Conservation (phyloP, 2,888 invertebrate genomes). For the Gnatocerus cornutus region DNA sequence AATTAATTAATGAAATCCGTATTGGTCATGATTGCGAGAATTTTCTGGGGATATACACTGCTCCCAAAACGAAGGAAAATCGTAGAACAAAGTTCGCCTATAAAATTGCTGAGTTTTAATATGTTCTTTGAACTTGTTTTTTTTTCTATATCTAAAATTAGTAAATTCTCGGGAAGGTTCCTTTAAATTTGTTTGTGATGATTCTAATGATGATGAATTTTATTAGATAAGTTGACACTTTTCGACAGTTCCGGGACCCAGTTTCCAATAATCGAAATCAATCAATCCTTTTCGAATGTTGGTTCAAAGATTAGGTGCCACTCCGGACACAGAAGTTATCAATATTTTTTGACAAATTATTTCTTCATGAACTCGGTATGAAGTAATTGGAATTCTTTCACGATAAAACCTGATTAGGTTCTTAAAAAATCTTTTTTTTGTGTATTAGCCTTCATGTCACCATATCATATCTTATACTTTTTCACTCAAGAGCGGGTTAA, state of each 20-base stretch:
- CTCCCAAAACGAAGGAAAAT: not conserved
- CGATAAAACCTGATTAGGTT: conserved; percentile 18
- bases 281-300: no score
- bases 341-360: conserved; percentile 17
- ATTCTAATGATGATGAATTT: no score
- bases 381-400: conserved; percentile 32
- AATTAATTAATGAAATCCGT: conserved; percentile 16
- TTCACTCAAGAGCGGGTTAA: conserved; percentile 13
- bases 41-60: not conserved
- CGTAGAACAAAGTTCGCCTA: no score
- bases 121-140: no score
- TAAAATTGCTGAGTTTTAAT: no score
- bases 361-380: conserved; percentile 23
- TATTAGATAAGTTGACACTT: no score
- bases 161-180: no score
- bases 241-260: no score
- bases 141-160: no score
- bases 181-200: no score
- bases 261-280: no score
- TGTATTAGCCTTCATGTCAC: conserved; percentile 1
- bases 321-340: conserved; percentile 12
- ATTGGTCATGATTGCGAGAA: not conserved
- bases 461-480: conserved; percentile 4
- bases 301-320: not conserved
- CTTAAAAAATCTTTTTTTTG: conserved; percentile 7